Base-by-base conservation (phyloP, 2,797 vertebrate genomes). In the Gymnodraco acuticeps region DNA sequence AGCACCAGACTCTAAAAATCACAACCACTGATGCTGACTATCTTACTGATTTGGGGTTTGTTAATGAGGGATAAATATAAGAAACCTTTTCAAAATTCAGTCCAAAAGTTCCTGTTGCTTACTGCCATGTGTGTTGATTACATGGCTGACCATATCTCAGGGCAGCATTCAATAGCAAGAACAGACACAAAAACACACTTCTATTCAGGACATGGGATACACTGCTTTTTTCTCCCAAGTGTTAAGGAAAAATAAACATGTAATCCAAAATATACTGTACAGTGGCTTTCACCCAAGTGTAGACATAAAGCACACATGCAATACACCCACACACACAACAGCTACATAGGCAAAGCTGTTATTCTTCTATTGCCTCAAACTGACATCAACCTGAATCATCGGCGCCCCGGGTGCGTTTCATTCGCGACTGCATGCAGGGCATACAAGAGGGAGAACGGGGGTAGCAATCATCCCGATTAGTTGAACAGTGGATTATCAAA, bases 401-500 rank as follows among this genome's bases (percentile, higher is more conserved):
- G 13, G 38, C 3, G 17, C 66, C 66, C 58, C 0, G 11, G 19
- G 55, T 74, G 78, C 3, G 17, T 52, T 73, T 78, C 50, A 70
- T 62, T 70, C 4, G 3, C 3, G 15, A 31, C 17, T 13, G 41
- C 23, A 2, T 64, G 63, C 72, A 19, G 73, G 33, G 69, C 51
- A 31, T 23, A 64, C 1, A 10, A 52, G 62, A 61, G 59, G 56
- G 59, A 75, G 46, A 65, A 66, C 8, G 3, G 70, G 67, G 56
- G 33, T 48, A 72, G 55, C 81, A 82, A 84, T 86, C 85, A 86
- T 64, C n/a, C 27, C 47, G 65, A 88, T 90, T 84, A 83, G 69
- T 42, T 50, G 61, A 79, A 75, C 65, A 65, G 55, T 56, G 77
- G 65, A 50, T 75, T 82, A 78, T 73, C 78, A 82, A 86, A 81